These are phyloP conservation scores for Heterodera filipjevi DNA, from an alignment of 2,888 invertebrate genomes.

Conservation along the genomic window DNA sequence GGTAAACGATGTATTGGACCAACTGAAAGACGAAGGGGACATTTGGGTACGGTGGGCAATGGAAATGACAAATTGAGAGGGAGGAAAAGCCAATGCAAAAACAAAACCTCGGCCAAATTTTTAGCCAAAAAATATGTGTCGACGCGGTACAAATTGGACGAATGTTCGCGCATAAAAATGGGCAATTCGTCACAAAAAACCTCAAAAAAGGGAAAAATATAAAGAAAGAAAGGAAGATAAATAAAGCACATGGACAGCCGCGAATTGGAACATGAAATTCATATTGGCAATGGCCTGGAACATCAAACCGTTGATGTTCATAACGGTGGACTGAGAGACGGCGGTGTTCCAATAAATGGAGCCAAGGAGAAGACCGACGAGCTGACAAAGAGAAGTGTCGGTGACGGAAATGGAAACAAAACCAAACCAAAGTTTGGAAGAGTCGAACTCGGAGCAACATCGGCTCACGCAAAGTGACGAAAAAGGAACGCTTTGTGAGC, in stretches of 20 bases:
- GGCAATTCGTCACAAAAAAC: conserved; percentile 83
- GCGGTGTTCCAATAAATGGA: conserved; percentile 75
- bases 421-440: conserved; percentile 80
- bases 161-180: conserved; percentile 84
- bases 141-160: conserved; percentile 86
- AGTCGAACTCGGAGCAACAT: conserved; percentile 85
- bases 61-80: too few species aligned
- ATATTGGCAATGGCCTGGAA: conserved; percentile 89
- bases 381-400: conserved; percentile 69
- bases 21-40: conserved; percentile 66
- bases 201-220: conserved; percentile 77
- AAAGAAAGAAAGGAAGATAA: conserved; percentile 75
- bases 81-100: too few species aligned
- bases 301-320: conserved; percentile 86
- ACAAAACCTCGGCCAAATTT: conserved; percentile 76
- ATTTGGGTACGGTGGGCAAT: too few species aligned
- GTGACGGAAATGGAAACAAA: not conserved
- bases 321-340: conserved; percentile 68
- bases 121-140: conserved; percentile 86
- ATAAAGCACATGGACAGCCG: conserved; percentile 5
- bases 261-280: conserved; percentile 77
- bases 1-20: conserved; percentile 82
- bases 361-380: conserved; percentile 82
- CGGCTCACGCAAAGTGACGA: conserved; percentile 86
- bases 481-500: conserved; percentile 74